Evolutionary conservation across 2,113 vertebrate species (phyloP).

Genomic region (Arenaria interpres): DNA sequence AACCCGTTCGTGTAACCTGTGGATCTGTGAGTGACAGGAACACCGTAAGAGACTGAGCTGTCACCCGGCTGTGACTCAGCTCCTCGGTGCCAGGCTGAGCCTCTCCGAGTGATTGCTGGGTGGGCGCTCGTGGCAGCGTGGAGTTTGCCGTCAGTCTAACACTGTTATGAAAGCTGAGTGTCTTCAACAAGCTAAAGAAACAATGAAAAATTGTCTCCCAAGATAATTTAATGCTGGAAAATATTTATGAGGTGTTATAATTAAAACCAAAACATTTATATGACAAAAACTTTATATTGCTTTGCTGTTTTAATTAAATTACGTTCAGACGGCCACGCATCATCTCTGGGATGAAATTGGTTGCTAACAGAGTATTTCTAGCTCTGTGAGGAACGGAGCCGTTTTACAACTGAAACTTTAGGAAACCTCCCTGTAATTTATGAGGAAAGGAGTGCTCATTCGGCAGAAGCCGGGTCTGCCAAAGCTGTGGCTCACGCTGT

Average conservation of each 20-base stretch:
- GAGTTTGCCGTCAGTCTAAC: not conserved
- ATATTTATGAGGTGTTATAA: not conserved
- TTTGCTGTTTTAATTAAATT: not conserved
- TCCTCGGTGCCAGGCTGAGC: not conserved
- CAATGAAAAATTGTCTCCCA: not conserved
- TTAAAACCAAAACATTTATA: not conserved
- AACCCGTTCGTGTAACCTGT: rapidly evolving
- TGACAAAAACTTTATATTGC: not conserved
- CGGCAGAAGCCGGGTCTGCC: not conserved
- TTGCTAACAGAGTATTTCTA: not conserved
- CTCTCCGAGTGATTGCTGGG: rapidly evolving
- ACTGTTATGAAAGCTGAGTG: not conserved
- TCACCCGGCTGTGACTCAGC: not conserved
- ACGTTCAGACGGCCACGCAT: rapidly evolving
- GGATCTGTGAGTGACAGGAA: not conserved
- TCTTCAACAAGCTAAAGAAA: not conserved
- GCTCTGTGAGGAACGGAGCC: not conserved
- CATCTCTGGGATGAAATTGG: not conserved
- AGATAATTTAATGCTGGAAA: not conserved
- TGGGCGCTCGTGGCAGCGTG: rapidly evolving
- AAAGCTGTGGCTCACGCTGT: rapidly evolving
- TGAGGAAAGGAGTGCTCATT: not conserved
- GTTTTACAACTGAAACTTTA: not conserved
- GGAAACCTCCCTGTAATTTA: not conserved
- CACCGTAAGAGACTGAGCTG: rapidly evolving